phyloP scores from a whole-genome alignment of 2,888 invertebrate genomes.

The Corbicula japonica region DNA sequence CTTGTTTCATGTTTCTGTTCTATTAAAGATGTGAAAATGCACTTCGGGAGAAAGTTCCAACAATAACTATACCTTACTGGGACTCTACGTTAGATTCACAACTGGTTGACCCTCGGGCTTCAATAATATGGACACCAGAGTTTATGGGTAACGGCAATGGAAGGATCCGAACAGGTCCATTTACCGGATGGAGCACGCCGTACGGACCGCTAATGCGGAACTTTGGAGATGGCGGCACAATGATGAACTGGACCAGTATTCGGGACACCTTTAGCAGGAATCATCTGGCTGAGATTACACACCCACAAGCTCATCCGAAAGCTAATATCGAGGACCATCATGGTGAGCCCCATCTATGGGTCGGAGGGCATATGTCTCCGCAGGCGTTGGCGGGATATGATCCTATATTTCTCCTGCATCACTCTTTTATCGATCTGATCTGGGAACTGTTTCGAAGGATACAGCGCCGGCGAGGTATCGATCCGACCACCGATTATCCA shows the following conservation, averaged over 20 bases:
- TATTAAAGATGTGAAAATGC: conserved; percentile 73
- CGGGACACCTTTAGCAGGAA: conserved; percentile 58
- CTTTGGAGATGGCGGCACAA: conserved; percentile 69
- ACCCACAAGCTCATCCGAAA: conserved; percentile 64
- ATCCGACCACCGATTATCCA: conserved; percentile 74
- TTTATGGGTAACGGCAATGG: conserved; percentile 75
- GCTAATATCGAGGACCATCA: conserved; percentile 72
- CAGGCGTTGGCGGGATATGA: conserved; percentile 79
- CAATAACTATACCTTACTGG: conserved; percentile 73
- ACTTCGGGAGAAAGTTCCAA: conserved; percentile 69
- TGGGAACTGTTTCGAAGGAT: conserved; percentile 78
- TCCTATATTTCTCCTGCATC: conserved; percentile 78
- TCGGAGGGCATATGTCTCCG: conserved; percentile 78
- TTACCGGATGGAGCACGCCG: conserved; percentile 70
- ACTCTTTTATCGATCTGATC: conserved; percentile 79
- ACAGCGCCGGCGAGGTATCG: conserved; percentile 65
- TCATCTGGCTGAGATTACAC: conserved; percentile 66
- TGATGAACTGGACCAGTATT: conserved; percentile 72
- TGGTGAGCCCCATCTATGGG: conserved; percentile 72
- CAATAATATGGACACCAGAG: conserved; percentile 65
- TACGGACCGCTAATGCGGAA: conserved; percentile 72
- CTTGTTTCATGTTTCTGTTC: not conserved
- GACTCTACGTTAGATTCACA: conserved; percentile 72
- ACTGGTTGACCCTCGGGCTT: conserved; percentile 64
- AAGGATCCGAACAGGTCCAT: conserved; percentile 68